Evolutionary conservation across 2,113 vertebrate genomes (phyloP).

Genomic region (Noturus placidus): DNA sequence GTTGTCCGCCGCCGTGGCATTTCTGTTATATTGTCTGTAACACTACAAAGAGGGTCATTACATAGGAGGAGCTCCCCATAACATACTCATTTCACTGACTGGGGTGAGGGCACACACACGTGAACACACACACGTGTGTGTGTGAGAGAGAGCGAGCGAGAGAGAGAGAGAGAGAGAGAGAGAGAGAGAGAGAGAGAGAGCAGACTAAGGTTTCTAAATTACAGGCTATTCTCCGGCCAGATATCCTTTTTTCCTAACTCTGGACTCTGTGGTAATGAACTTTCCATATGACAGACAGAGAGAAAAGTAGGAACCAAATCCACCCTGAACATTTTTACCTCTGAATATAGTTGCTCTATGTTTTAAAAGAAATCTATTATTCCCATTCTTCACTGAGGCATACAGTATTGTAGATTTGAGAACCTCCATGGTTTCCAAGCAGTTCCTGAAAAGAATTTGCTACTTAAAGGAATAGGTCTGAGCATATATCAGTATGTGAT

Average conservation of each 20-base stretch:
- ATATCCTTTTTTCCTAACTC: constrained; percentile 53
- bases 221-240: constrained; percentile 53
- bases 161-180: constrained; percentile 42
- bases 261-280: constrained; percentile 54
- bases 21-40: constrained; percentile 27
- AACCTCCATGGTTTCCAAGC: background rate
- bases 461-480: constrained; percentile 26
- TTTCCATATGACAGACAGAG: constrained; percentile 51
- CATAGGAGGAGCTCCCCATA: constrained; percentile 54
- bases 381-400: background rate
- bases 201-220: constrained; percentile 58
- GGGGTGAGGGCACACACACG: constrained; percentile 42
- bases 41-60: constrained; percentile 45
- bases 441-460: background rate
- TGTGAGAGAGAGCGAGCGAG: constrained; percentile 35
- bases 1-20: constrained; percentile 23
- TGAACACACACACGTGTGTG: constrained; percentile 20
- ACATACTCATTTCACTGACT: constrained; percentile 57
- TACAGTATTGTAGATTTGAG: background rate
- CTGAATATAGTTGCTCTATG: background rate
- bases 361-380: background rate
- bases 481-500: constrained; percentile 27
- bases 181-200: constrained; percentile 41
- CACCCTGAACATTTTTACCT: background rate
- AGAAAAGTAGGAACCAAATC: constrained; percentile 25